phyloP scores from a whole-genome alignment of 2,888 invertebrate species.

The Orchesellides sinensis region DNA sequence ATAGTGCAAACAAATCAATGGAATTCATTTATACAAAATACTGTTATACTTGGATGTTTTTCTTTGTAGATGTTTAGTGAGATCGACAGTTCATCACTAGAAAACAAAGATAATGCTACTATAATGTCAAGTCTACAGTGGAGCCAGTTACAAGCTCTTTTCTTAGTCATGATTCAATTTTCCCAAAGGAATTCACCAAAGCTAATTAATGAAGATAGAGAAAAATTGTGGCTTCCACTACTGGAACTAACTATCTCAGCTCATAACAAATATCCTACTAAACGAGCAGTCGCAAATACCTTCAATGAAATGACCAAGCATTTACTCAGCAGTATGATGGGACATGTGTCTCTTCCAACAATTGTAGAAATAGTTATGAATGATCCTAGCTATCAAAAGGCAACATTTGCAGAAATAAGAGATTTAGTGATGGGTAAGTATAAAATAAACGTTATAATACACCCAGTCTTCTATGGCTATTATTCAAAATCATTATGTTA shows the following conservation, averaged over 20 bases:
- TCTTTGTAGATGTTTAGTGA: slow-evolving; percentile 60
- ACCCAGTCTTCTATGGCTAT: neutral
- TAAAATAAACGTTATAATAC: neutral
- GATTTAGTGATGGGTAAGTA: slow-evolving; percentile 78
- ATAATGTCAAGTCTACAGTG: slow-evolving; percentile 62
- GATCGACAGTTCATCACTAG: slow-evolving; percentile 44
- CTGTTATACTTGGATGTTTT: neutral
- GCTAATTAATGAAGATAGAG: slow-evolving; percentile 78
- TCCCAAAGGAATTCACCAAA: slow-evolving; percentile 79
- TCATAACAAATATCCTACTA: slow-evolving; percentile 77
- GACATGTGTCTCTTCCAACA: slow-evolving; percentile 79
- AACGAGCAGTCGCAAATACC: slow-evolving; percentile 73
- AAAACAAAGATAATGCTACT: neutral
- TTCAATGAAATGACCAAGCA: slow-evolving; percentile 78
- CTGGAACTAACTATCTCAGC: slow-evolving; percentile 78
- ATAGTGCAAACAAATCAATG: neutral
- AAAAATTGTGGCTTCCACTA: slow-evolving; percentile 78
- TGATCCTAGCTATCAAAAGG: slow-evolving; percentile 79
- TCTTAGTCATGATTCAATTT: slow-evolving; percentile 77
- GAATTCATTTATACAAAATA: neutral
- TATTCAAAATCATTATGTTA: slow-evolving; percentile 79
- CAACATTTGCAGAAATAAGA: slow-evolving; percentile 79
- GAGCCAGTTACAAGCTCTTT: slow-evolving; percentile 73
- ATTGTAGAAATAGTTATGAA: slow-evolving; percentile 78
- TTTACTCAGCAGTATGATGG: slow-evolving; percentile 80